Base-by-base conservation (phyloP, 2,888 invertebrate species). In the Rhimphoctona megacephalus region DNA sequence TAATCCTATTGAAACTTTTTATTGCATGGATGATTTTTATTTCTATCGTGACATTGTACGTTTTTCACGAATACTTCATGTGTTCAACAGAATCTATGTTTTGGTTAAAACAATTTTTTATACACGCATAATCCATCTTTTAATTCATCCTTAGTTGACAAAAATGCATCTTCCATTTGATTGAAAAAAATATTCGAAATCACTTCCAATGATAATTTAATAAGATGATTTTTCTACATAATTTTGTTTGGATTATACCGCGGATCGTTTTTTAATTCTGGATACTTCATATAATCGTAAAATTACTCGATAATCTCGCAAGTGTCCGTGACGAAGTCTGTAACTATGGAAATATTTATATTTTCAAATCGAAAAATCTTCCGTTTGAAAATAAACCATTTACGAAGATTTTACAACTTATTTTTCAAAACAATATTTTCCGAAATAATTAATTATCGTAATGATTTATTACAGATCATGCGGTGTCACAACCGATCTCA, bases 401-500 rank as follows among this genome's bases (percentile, higher is more conserved):
- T 1, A 19, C 19, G 19, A n/a, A 0, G 2, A 49, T 19, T 49
- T n/a, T 0, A 14, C 11, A 49, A n/a, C 7, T 19, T 49, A 19
- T 19, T 49, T 4, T 7, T 5, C 4, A n/a, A 49, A 49, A 17
- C 19, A 49, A 49, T 19, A n/a, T 39, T 36, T 19, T 9, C 36
- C n/a, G 33, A 6, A 61, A 43, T 36, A 36, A 36, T 57, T 19
- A 17, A 43, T 57, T 91, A 88, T 90, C 36, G 17, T n/a, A 14
- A 30, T 30, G 30, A 57, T 61, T 66, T 61, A 78, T 84, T 95
- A 90, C 94, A 95, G 96, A 96, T 93, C 96, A 97, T 95, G 96
- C 96, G 81, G 96, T 96, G 66, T 96, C 96, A 86, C 96, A 96
- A 90, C 97, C 97, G 81, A 96, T 97, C 90, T 96, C 96, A 93